Evolutionary conservation across 2,113 vertebrate genomes (phyloP).

Genomic region (Pundamilia nyererei): DNA sequence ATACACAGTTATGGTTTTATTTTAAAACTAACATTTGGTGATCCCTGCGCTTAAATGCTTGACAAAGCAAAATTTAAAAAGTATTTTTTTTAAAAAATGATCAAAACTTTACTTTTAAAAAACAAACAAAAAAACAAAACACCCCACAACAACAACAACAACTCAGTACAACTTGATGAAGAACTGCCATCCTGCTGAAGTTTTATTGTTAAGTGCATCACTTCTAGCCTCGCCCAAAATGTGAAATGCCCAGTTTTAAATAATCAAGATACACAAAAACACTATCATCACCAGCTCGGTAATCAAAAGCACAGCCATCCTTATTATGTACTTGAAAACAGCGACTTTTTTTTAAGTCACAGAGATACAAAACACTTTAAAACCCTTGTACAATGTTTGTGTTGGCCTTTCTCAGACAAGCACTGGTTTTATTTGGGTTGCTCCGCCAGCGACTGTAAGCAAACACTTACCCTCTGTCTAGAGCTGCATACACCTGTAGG

Average conservation of each 20-base stretch:
- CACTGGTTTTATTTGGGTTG: not conserved
- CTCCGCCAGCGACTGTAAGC: not conserved
- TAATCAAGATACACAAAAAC: not conserved
- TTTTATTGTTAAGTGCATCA: not conserved
- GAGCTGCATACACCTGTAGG: not conserved
- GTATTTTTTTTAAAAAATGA: not conserved
- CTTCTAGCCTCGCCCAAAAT: not conserved
- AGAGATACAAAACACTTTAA: not conserved
- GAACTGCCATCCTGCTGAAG: not conserved
- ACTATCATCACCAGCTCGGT: not conserved
- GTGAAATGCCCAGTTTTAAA: not conserved
- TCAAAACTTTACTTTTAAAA: not conserved
- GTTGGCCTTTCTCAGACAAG: not conserved
- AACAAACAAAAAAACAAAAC: fast-evolving
- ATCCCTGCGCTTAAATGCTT: not conserved
- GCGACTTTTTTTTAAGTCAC: not conserved
- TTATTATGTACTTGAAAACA: not conserved
- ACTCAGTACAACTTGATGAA: not conserved
- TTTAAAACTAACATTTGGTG: not conserved
- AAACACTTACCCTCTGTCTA: not conserved
- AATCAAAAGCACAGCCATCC: not conserved
- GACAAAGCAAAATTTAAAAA: not conserved
- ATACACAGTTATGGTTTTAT: not conserved
- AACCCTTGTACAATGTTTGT: not conserved
- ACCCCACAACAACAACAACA: not conserved